Evolutionary conservation across 2,797 vertebrate species (phyloP).

Genomic region (Sebastes baramenuke): DNA sequence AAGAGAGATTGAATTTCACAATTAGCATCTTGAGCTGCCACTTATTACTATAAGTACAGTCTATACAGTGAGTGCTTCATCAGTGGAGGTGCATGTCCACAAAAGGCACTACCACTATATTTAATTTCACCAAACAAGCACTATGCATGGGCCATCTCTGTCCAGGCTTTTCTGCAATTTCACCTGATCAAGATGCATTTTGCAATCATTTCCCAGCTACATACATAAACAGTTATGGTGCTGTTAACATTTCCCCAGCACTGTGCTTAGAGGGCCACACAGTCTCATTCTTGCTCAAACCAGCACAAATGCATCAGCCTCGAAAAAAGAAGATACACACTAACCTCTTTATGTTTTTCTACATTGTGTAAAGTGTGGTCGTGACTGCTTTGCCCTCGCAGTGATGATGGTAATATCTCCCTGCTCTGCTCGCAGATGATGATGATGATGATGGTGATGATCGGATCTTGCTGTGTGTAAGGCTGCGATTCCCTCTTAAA

Average conservation of each 20-base stretch:
- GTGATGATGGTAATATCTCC: slow-evolving; percentile 75
- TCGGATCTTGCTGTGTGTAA: slow-evolving; percentile 75
- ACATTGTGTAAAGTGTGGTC: slow-evolving; percentile 81
- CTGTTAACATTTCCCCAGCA: slow-evolving; percentile 21
- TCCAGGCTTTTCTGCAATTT: slow-evolving; percentile 5
- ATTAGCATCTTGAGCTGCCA: slow-evolving; percentile 24
- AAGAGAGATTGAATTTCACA: slow-evolving; percentile 1
- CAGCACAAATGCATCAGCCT: slow-evolving; percentile 14
- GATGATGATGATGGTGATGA: slow-evolving; percentile 58
- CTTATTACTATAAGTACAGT: slow-evolving; percentile 26
- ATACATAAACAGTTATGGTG: slow-evolving; percentile 42
- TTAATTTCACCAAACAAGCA: slow-evolving; percentile 11
- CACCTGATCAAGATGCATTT: slow-evolving; percentile 26
- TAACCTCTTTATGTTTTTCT: slow-evolving; percentile 76
- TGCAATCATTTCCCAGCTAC: slow-evolving; percentile 18
- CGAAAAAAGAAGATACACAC: slow-evolving; percentile 47
- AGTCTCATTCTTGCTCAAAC: slow-evolving; percentile 23
- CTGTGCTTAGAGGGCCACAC: slow-evolving; percentile 45
- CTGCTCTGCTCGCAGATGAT: slow-evolving; percentile 65
- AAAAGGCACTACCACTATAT: slow-evolving; percentile 1
- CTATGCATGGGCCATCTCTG: slow-evolving; percentile 3
- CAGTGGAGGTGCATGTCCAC: slow-evolving; percentile 17
- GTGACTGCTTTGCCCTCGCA: slow-evolving; percentile 81
- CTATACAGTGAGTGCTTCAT: slow-evolving; percentile 11
- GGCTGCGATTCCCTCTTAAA: slow-evolving; percentile 74